A percentile compares a stretch with the other conserved stretches of the same genome.
Conservation (phyloP, 2,113 vertebrate genomes). For the Geococcyx californianus region DNA sequence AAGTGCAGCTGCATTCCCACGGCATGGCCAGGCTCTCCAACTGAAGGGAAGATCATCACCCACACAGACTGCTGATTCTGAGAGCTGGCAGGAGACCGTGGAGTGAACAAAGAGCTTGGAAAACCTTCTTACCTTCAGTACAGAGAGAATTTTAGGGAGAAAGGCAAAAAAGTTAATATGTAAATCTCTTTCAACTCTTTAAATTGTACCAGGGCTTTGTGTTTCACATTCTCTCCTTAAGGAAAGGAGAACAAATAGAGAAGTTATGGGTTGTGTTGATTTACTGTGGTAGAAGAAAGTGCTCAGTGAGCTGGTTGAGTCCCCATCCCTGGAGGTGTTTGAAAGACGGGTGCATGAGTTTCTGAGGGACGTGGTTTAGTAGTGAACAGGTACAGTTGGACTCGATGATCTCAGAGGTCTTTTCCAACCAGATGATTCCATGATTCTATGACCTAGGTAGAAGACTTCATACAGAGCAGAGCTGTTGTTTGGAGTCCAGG, state of each 20-base stretch:
- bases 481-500: neutral
- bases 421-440: too few species aligned
- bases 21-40: neutral
- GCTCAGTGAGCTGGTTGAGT: neutral
- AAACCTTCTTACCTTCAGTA: neutral
- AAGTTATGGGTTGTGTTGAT: neutral
- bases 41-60: neutral
- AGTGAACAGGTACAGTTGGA: too few species aligned
- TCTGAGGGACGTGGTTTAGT: too few species aligned
- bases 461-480: neutral
- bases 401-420: too few species aligned
- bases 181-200: neutral
- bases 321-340: too few species aligned
- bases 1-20: neutral
- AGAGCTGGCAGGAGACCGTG: neutral
- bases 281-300: accelerated
- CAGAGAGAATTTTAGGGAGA: neutral
- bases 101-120: neutral
- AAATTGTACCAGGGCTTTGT: neutral
- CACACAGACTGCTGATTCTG: neutral
- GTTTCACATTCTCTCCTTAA: neutral
- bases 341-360: too few species aligned
- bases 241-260: neutral
- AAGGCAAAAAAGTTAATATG: neutral
- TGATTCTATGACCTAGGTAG: accelerated